Evolutionary conservation across 2,888 invertebrate species (phyloP).

Genomic region (Hydrotaea diabolus): DNA sequence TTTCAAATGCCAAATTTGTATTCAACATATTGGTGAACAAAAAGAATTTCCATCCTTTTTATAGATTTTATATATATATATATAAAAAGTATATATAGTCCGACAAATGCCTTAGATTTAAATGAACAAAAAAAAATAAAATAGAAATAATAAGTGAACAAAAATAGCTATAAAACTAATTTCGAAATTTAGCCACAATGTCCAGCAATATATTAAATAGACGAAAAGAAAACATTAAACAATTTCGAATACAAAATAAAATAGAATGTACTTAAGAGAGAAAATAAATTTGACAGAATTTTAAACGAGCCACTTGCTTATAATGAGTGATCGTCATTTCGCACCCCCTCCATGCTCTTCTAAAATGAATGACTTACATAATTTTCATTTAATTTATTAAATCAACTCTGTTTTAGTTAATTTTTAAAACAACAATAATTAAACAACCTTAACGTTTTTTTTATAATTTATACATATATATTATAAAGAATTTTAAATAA

Average conservation of each 20-base stretch:
- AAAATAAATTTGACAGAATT: neutral
- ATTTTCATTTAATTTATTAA: conserved; percentile 13
- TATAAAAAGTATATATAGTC: no score
- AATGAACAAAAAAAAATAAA: neutral
- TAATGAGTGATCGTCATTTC: neutral
- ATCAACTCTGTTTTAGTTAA: conserved; percentile 41
- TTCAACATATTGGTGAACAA: neutral
- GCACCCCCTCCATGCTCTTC: no score
- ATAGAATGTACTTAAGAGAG: conserved; percentile 54
- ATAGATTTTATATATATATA: conserved; percentile 1
- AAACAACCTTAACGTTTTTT: neutral
- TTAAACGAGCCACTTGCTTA: neutral
- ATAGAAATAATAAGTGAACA: neutral
- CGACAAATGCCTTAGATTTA: conserved; percentile 21
- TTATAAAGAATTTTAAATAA: conserved; percentile 37
- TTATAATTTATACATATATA: conserved; percentile 53
- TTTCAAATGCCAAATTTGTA: neutral
- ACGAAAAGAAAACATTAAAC: neutral
- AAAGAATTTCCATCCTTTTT: neutral
- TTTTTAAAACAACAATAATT: conserved; percentile 64
- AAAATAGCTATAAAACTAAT: neutral
- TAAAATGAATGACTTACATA: conserved; percentile 10
- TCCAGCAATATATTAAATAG: neutral
- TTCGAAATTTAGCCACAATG: neutral
- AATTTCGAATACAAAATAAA: conserved; percentile 6